Percentiles rank a stretch among this genome's conserved stretches.
Conservation (phyloP, 2,888 invertebrate genomes). For the Stegophylla sp. region DNA sequence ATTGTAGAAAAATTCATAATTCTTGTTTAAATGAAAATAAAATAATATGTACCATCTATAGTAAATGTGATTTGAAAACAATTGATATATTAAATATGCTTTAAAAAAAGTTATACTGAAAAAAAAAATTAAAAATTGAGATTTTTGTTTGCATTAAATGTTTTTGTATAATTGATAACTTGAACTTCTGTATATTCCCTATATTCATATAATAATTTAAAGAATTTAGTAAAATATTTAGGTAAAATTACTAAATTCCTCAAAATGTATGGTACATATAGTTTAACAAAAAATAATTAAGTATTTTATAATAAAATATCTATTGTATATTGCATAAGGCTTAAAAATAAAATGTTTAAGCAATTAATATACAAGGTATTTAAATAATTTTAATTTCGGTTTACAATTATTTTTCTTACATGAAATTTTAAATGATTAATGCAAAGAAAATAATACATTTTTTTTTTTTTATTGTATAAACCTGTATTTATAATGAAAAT, state of each 20-base stretch:
- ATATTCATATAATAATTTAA: no score
- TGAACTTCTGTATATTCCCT: no score
- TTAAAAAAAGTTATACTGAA: slow-evolving; percentile 7
- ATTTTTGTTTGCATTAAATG: neutral
- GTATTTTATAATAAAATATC: no score
- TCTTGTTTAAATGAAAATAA: slow-evolving; percentile 16
- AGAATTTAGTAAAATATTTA: no score
- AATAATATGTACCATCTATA: neutral
- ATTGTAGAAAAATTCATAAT: slow-evolving; percentile 3
- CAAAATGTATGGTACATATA: no score
- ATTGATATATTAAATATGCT: neutral
- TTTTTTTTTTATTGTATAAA: no score
- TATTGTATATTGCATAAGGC: neutral
- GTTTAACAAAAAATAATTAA: no score
- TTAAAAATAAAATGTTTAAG: neutral
- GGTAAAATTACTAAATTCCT: no score
- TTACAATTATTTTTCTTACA: neutral
- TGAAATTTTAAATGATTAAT: neutral
- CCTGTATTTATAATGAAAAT: neutral
- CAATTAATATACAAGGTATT: neutral
- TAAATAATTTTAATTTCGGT: neutral
- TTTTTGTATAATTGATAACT: no score
- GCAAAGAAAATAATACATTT: no score
- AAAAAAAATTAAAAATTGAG: neutral
- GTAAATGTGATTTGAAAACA: slow-evolving; percentile 23